phyloP scores from a whole-genome alignment of 37 sponge, comb jelly and placozoan species.

The Crambe crambe region DNA sequence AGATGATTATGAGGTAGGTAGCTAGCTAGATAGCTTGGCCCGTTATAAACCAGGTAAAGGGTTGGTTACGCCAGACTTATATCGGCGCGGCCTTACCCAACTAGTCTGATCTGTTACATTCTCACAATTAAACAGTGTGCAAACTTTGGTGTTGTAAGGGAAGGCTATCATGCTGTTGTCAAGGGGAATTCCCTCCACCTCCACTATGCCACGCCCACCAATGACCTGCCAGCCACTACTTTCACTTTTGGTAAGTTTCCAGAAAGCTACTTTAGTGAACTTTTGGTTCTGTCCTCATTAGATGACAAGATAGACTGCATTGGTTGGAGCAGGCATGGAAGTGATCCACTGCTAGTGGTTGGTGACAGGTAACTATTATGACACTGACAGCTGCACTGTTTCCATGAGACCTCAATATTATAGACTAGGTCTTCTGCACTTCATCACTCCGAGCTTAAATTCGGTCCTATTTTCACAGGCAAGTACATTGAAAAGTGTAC shows the following conservation, averaged over 20 bases:
- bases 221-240: not conserved
- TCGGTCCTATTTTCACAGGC: slow-evolving; percentile 38
- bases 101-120: too few relatives aligned
- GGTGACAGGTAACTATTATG: slow-evolving; percentile 40
- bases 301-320: slow-evolving; percentile 17
- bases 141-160: not conserved
- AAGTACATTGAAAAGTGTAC: not conserved
- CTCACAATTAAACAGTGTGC: too few relatives aligned
- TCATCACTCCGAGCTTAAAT: not conserved
- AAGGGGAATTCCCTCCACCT: not conserved
- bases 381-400: too few relatives aligned
- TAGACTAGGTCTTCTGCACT: slow-evolving; percentile 28
- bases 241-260: not conserved
- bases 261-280: not conserved
- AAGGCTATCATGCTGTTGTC: not conserved
- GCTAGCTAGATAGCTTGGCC: too few relatives aligned
- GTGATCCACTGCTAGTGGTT: slow-evolving; percentile 7
- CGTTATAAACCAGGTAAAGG: too few relatives aligned
- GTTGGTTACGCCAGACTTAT: too few relatives aligned
- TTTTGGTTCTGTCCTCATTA: not conserved
- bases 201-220: not conserved
- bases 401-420: not conserved
- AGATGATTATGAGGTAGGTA: too few relatives aligned
- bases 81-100: too few relatives aligned
- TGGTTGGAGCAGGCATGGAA: slow-evolving; percentile 25